These are phyloP conservation scores for Fistularia tabacaria DNA, from an alignment of 2,797 vertebrate species.

Conservation along the genomic window DNA sequence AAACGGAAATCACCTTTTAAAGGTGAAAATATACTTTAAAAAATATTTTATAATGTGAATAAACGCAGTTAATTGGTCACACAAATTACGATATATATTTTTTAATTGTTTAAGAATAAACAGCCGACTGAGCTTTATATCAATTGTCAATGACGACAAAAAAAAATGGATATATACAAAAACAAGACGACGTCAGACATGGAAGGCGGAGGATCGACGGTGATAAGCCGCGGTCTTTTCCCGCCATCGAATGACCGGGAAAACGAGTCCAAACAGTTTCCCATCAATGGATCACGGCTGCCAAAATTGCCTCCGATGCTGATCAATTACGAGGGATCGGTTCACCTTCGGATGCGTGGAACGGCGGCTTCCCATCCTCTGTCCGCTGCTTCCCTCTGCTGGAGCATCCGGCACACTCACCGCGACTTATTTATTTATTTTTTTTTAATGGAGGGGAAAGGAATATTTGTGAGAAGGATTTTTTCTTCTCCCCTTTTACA, in stretches of 20 bases:
- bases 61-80: no score
- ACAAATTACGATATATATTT: no score
- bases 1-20: no score
- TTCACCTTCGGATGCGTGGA: conserved; percentile 9
- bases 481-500: not conserved
- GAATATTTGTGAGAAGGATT: not conserved
- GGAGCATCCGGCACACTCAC: conserved; percentile 34
- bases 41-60: not conserved
- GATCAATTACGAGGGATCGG: conserved; percentile 43
- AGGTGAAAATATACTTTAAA: no score
- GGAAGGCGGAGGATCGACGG: conserved; percentile 3
- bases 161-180: not conserved
- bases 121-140: conserved; percentile 1
- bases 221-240: not conserved
- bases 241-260: conserved; percentile 13
- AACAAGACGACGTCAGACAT: conserved; percentile 1
- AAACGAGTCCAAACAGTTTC: conserved; percentile 31
- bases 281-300: conserved; percentile 35
- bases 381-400: conserved; percentile 66
- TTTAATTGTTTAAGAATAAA: conserved; percentile 1
- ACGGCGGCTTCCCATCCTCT: conserved; percentile 23
- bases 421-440: not conserved
- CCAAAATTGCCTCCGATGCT: conserved; percentile 41
- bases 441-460: not conserved
- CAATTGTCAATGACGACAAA: not conserved